Evolutionary conservation across 2,888 invertebrate species (phyloP), one percentile per base, ranked within the genome.

Genomic region (Drosophila subquinaria): DNA sequence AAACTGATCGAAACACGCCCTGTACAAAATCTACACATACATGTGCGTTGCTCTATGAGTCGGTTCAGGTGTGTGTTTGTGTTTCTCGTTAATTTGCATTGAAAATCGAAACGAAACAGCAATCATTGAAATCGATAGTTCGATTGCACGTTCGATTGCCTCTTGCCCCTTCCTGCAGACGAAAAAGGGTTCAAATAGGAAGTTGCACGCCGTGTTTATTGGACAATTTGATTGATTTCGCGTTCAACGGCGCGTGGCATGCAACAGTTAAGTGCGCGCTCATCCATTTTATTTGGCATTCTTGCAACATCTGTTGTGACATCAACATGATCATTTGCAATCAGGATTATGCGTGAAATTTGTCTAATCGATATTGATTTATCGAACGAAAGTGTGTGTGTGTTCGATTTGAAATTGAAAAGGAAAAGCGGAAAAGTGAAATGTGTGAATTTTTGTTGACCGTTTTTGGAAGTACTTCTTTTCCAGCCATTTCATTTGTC

Each of bases 301-400:
- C 81, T 74, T 36, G 76, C 76, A 88, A 82, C 85, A 86, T 88
- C 88, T 86, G 85, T 79, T 64, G n/a, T 20, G 23, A 15, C 52
- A 13, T 13, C 35, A 13, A 42, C 35, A 9, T 38, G 13, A 23
- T 36, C 23, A 48, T 43, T 23, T 15, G 48, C 48, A 53, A 20
- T 10, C 56, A 47, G 56, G 56, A 57, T 56, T 35, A 27, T 42
- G 53, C 55, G 55, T 35, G 10, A 27, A 52, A 38, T 27, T 23
- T 23, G 10, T 17, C 42, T 17, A 33, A 33, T 55, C 55, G 55
- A 56, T 23, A 4, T 17, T 15, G 33, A 33, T 35, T 11, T 33
- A 50, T 50, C 50, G 50, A 50, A 3, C 13, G 13, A 6, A 0
- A 6, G 23, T 13, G 43, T 9, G 9, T 40, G 36, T 42, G 40